A percentile compares a stretch with the other conserved stretches of the same genome.
phyloP scores from a whole-genome alignment of 2,888 invertebrate species.

The Agrenia bidenticulata region DNA sequence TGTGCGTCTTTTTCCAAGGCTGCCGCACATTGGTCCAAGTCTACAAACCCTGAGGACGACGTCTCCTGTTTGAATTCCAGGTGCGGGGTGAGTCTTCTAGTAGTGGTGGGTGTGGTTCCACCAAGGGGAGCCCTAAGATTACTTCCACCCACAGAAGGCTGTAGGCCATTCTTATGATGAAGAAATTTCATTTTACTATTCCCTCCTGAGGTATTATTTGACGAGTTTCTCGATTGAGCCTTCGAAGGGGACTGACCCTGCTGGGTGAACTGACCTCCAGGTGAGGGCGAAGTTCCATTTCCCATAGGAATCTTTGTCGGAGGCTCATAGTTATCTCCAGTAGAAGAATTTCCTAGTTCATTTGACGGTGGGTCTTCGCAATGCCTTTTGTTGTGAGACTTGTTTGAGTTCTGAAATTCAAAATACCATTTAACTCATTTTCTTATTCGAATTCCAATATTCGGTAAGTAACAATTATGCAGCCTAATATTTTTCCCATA shows the following conservation, averaged over 20 bases:
- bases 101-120: background rate
- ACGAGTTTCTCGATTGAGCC: background rate
- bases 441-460: no score
- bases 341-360: constrained; percentile 6
- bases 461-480: no score
- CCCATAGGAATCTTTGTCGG: constrained; percentile 45
- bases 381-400: constrained; percentile 73
- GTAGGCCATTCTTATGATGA: constrained; percentile 11
- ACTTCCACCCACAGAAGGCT: constrained; percentile 6
- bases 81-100: background rate
- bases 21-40: constrained; percentile 78
- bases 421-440: no score
- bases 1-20: constrained; percentile 78
- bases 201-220: background rate
- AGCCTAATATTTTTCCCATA: no score
- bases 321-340: constrained; percentile 57
- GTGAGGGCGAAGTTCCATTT: constrained; percentile 2
- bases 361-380: constrained; percentile 57
- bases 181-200: constrained; percentile 12
- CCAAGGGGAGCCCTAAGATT: constrained; percentile 3
- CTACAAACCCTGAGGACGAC: constrained; percentile 68
- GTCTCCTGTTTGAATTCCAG: constrained; percentile 39
- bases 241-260: background rate
- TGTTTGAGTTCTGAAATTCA: constrained; percentile 64
- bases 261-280: background rate